These are phyloP conservation scores for Pachyuromys duprasi DNA, from an alignment of 2,797 vertebrate genomes.

Conservation along the genomic window DNA sequence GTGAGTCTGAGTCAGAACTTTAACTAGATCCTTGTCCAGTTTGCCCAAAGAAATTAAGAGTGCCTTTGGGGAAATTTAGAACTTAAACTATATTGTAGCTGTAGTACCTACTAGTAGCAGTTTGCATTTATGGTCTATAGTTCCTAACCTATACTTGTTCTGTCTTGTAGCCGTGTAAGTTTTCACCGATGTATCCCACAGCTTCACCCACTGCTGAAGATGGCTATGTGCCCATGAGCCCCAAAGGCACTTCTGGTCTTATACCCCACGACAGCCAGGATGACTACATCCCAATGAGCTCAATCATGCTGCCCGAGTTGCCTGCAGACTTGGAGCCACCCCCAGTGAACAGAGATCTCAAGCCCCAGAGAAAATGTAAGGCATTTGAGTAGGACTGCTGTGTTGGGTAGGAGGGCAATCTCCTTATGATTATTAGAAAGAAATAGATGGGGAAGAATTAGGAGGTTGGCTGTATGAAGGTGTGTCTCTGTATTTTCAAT, in stretches of 20 bases:
- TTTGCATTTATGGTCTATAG: neutral
- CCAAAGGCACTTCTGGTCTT: slow-evolving; percentile 85
- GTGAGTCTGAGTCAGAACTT: neutral
- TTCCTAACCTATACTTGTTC: slow-evolving; percentile 53
- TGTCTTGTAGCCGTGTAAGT: slow-evolving; percentile 87
- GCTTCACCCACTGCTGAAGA: slow-evolving; percentile 87
- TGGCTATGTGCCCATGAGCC: slow-evolving; percentile 94
- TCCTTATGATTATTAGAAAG: neutral
- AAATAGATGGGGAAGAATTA: neutral
- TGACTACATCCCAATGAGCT: slow-evolving; percentile 96
- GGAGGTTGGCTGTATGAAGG: neutral
- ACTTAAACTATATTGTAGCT: neutral
- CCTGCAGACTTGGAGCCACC: slow-evolving; percentile 92
- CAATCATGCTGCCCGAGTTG: slow-evolving; percentile 86
- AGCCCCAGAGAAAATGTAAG: slow-evolving; percentile 95
- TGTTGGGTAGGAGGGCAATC: neutral
- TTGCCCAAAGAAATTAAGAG: slow-evolving; percentile 30
- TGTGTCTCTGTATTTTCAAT: too few relatives aligned
- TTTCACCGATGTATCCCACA: slow-evolving; percentile 84
- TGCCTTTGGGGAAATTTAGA: slow-evolving; percentile 20
- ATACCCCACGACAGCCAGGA: slow-evolving; percentile 86
- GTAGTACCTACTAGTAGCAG: neutral
- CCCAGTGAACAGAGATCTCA: slow-evolving; percentile 96
- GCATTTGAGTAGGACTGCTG: neutral
- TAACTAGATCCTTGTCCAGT: neutral